Conservation (phyloP, 2,888 invertebrate species). For the Pyrochroa serraticornis region DNA sequence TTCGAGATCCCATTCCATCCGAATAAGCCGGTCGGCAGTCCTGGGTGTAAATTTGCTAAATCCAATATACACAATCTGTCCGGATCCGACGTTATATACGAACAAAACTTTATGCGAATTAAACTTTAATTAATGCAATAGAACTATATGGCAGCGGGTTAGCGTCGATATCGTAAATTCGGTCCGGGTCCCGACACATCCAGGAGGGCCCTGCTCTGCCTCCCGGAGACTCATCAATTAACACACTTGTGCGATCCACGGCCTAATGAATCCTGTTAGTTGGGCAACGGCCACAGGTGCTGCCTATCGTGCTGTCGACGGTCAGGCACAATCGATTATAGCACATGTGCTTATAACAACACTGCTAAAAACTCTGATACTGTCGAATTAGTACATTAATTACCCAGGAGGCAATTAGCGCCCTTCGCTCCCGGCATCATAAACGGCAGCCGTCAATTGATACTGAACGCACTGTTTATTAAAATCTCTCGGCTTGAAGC, state of each 20-base stretch:
- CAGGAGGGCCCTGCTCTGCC: constrained; percentile 8
- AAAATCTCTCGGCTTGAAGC: not conserved
- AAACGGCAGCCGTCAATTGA: constrained; percentile 8
- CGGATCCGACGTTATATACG: constrained; percentile 22
- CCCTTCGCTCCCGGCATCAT: constrained; percentile 1
- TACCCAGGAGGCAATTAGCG: constrained; percentile 18
- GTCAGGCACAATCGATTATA: constrained; percentile 32
- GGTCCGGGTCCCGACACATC: constrained; percentile 17
- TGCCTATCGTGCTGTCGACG: constrained; percentile 33
- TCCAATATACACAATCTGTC: constrained; percentile 35
- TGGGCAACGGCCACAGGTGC: constrained; percentile 40
- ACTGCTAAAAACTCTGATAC: constrained; percentile 25
- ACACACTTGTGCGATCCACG: constrained; percentile 38
- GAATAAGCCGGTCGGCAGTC: constrained; percentile 6
- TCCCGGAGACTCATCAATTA: constrained; percentile 42
- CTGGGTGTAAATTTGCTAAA: constrained; percentile 25
- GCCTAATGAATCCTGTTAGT: constrained; percentile 47
- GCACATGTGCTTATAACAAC: constrained; percentile 36
- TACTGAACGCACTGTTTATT: constrained; percentile 5
- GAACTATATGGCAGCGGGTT: constrained; percentile 20
- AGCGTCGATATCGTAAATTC: constrained; percentile 32
- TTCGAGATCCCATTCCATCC: constrained; percentile 10
- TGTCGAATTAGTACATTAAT: constrained; percentile 28
- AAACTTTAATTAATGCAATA: constrained; percentile 34
- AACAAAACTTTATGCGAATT: constrained; percentile 30